Conservation (phyloP, 2,797 vertebrate species). For the Coregonus suidteri region DNA sequence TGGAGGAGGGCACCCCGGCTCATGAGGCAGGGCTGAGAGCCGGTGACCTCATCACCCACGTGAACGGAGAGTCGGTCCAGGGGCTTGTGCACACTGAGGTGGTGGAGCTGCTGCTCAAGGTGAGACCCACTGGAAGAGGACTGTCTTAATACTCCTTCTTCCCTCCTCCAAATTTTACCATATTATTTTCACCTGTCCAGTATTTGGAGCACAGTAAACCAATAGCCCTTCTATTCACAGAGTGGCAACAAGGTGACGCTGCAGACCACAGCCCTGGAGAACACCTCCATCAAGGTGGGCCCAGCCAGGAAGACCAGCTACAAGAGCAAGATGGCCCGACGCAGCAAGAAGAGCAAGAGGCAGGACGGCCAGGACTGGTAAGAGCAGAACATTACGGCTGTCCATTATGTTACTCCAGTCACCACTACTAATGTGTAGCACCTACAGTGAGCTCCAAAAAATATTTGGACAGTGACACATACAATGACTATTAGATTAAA, state of each 20-base stretch:
- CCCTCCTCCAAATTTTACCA: not conserved
- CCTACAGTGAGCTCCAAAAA: not conserved
- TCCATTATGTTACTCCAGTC: not conserved
- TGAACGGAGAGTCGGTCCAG: slow-evolving; percentile 90
- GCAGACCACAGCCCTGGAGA: slow-evolving; percentile 88
- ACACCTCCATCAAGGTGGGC: slow-evolving; percentile 91
- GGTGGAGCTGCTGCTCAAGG: slow-evolving; percentile 91
- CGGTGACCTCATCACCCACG: slow-evolving; percentile 90
- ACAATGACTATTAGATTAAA: no score
- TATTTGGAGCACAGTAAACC: not conserved
- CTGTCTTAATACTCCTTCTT: no score
- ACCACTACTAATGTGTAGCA: not conserved
- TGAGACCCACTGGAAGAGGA: slow-evolving; percentile 38
- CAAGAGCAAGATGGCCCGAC: slow-evolving; percentile 88
- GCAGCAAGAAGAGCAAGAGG: slow-evolving; percentile 87
- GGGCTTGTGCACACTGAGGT: slow-evolving; percentile 92
- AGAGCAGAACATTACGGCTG: not conserved
- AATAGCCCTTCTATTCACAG: slow-evolving; percentile 59
- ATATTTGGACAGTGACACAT: no score
- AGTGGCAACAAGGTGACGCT: slow-evolving; percentile 88
- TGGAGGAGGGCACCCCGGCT: slow-evolving; percentile 89
- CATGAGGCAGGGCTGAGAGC: slow-evolving; percentile 88
- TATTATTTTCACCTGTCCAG: not conserved
- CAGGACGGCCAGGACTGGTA: slow-evolving; percentile 89
- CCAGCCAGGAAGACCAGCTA: slow-evolving; percentile 87